A percentile compares a stretch with the other conserved stretches of the same genome.
Evolutionary conservation across 2,797 vertebrate genomes (phyloP).

Genomic region (Lacerta viridis): DNA sequence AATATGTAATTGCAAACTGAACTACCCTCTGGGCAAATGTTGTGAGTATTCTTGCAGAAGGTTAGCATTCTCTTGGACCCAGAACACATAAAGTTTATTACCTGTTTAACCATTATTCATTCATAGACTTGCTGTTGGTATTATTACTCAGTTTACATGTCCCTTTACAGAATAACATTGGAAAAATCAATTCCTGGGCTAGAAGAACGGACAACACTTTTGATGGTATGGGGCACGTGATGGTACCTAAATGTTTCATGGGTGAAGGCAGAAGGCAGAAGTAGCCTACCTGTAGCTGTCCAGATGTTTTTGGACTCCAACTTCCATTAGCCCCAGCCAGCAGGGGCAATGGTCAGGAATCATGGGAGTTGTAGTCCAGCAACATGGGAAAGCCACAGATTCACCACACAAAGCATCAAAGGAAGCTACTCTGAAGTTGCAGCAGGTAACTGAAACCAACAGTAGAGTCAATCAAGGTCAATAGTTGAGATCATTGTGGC

Average conservation of each 20-base stretch:
- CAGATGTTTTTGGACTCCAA: too few species aligned
- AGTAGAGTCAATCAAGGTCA: neutral
- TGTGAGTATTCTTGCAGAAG: neutral
- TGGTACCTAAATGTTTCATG: neutral
- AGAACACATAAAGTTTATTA: neutral
- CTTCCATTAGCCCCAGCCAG: too few species aligned
- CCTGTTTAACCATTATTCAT: neutral
- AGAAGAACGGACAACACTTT: neutral
- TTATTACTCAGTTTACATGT: neutral
- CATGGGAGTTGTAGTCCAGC: too few species aligned
- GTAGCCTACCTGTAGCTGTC: neutral
- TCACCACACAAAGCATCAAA: neutral
- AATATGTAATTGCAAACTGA: slow-evolving; percentile 16
- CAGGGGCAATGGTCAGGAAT: too few species aligned
- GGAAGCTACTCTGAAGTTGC: neutral
- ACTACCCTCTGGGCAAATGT: neutral
- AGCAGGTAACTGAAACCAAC: neutral
- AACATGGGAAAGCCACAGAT: too few species aligned
- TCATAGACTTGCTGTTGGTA: neutral
- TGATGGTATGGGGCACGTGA: neutral
- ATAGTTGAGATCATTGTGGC: neutral
- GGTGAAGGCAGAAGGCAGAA: neutral
- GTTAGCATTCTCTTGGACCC: neutral
- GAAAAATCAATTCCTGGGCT: neutral
- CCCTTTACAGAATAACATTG: neutral